phyloP scores from a whole-genome alignment of 2,113 vertebrate species.

The Apus apus region DNA sequence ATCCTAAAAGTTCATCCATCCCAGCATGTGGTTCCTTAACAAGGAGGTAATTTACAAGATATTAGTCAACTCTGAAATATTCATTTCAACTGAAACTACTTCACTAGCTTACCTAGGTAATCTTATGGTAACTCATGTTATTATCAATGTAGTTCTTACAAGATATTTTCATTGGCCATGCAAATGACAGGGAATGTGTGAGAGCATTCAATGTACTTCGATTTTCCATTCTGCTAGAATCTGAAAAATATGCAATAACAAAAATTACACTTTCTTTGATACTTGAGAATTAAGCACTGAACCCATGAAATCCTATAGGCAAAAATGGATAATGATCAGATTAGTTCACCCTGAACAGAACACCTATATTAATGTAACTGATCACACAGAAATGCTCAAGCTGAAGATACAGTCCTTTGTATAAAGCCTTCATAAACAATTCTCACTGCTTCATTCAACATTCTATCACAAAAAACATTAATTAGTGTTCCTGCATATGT shows the following conservation, averaged over 20 bases:
- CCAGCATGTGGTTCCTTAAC: neutral
- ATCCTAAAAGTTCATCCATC: neutral
- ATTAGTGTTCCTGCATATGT: neutral
- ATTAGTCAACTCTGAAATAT: neutral
- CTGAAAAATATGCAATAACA: neutral
- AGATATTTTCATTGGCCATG: neutral
- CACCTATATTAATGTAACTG: neutral
- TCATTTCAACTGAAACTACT: neutral
- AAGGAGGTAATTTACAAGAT: neutral
- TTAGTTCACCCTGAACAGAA: neutral
- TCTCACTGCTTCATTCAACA: neutral
- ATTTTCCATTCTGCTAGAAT: neutral
- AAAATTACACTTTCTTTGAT: neutral
- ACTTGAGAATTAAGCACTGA: neutral
- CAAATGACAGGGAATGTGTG: neutral
- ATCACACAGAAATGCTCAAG: neutral
- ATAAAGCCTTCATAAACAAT: neutral
- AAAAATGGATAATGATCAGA: neutral
- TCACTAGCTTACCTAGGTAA: neutral
- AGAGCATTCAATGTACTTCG: neutral
- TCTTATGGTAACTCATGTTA: neutral
- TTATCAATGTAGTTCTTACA: neutral
- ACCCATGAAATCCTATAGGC: neutral
- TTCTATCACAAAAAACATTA: neutral
- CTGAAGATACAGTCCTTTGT: neutral